Evolutionary conservation across 2,888 invertebrate species (phyloP), one percentile per base, ranked within the genome.

Genomic region (Scaeva pyrastri): DNA sequence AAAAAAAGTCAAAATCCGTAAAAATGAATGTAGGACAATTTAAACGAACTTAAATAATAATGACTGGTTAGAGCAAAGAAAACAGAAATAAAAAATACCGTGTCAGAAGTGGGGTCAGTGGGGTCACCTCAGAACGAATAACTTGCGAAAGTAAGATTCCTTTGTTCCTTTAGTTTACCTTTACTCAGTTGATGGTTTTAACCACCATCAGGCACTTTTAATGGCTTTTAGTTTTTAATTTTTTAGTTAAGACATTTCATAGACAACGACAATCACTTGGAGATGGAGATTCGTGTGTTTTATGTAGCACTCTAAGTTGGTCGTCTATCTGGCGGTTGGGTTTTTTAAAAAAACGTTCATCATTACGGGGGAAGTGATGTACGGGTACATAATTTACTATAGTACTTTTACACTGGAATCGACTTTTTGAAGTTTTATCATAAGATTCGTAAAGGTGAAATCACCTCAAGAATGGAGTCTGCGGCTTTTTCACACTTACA

Each of bases 11-110:
- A 14, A 52, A 52, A 52, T 23, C 14, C 23, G 12, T 23, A 14
- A 52, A 52, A 52, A 52, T 52, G 7, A 21, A 12, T 50, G 52
- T 23, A 52, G 52, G 23, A n/a, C 52, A 52, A 23, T 52, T 52
- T 23, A 52, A 52, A 52, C 23, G 23, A 23, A 52, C 14, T 52
- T 52, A 52, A 52, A 52, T 52, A 39, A 39, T 39, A 52, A 52
- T 52, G 52, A 52, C 23, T 52, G 14, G 52, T 14, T 52, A 5
- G 23, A 14, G 23, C 14, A 21, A 23, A 52, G 23, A 7, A 11
- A 48, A 48, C 2, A 48, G 4, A 48, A 19, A 48, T 1, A 48
- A 23, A 14, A 23, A 52, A 14, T 23, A 52, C 2, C 21, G 12
- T 23, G 14, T 52, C 52, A 52, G 52, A 21, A 50, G 52, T 52